Conservation (phyloP, 2,888 invertebrate genomes). For the Nomada hirtipes region DNA sequence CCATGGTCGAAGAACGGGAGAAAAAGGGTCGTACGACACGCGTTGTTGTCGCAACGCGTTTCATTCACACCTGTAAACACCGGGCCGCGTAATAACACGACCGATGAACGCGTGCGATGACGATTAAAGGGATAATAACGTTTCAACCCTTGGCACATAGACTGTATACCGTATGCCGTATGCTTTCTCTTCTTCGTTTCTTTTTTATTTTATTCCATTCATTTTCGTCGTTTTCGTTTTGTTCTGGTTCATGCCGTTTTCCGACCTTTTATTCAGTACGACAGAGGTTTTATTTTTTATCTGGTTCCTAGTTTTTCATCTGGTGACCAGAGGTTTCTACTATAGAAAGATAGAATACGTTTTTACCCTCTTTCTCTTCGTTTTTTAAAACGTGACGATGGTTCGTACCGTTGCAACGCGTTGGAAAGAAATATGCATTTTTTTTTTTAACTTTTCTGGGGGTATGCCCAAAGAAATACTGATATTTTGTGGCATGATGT, state of each 20-base stretch:
- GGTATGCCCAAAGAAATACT: too few species aligned
- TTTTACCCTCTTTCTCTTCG: neutral
- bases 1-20: constrained; percentile 32
- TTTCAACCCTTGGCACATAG: constrained; percentile 9
- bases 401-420: too few species aligned
- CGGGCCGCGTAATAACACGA: constrained; percentile 34
- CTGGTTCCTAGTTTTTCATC: too few species aligned
- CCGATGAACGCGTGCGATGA: constrained; percentile 19
- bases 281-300: neutral
- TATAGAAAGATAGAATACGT: too few species aligned
- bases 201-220: neutral
- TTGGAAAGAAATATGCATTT: too few species aligned
- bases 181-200: neutral
- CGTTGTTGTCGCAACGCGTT: constrained; percentile 44
- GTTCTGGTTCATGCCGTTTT: neutral
- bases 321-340: too few species aligned
- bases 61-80: constrained; percentile 46
- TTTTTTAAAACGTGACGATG: too few species aligned
- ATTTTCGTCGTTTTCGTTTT: neutral
- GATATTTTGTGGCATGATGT: too few species aligned
- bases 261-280: neutral
- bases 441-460: too few species aligned
- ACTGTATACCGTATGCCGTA: too few species aligned
- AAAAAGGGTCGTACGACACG: constrained; percentile 26
- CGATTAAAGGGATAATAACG: constrained; percentile 52